Base-by-base conservation (phyloP, 2,113 vertebrate genomes). In the Pseudorectes ferrugineus region DNA sequence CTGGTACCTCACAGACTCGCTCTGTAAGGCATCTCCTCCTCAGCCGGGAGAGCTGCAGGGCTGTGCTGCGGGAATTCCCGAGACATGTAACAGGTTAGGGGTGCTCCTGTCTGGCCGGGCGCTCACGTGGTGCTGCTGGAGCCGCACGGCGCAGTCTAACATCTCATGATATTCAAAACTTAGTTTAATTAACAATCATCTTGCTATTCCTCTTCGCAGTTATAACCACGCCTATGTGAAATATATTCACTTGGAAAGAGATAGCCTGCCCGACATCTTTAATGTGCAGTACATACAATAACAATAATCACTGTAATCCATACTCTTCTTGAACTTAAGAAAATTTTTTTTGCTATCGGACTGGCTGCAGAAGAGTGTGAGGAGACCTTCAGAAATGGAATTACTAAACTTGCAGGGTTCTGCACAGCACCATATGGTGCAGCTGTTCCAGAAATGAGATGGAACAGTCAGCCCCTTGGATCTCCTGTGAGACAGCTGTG, bases 401-500 rank as follows among this genome's bases (percentile, higher is more conserved):
- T 85, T 84, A 57, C 12, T 94, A 54, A 91, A 89, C 67, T 91
- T 66, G 28, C 7, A 7, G 33, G 6, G 23, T 54, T 95, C 80
- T 87, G 52, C 80, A 18, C 45, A 82, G 45, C 42, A 25, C 84
- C 74, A 72, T 81, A 51, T 86, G 87, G 80, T 78, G 78, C 85
- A 91, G 87, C 93, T 93, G 81, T 89, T 91, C 52, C 49, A 87
- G 80, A 79, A 95, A 73, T 1, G 3, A 85, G 78, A 66, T 49
- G 55, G 81, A 94, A 38, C 33, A 46, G 74, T 18, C 71, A 73
- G 87, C 29, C 51, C 33, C 54, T 55, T 84, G 70, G 45, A 89
- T 85, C 73, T 91, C 72, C 79, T 89, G 28, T 76, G 84, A 72
- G 89, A 73, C 84, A 91, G 84, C 86, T 88, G 81, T 85, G 89